These are phyloP conservation scores for Asteroscopus sphinx DNA, from an alignment of 2,888 invertebrate species.

Conservation along the genomic window DNA sequence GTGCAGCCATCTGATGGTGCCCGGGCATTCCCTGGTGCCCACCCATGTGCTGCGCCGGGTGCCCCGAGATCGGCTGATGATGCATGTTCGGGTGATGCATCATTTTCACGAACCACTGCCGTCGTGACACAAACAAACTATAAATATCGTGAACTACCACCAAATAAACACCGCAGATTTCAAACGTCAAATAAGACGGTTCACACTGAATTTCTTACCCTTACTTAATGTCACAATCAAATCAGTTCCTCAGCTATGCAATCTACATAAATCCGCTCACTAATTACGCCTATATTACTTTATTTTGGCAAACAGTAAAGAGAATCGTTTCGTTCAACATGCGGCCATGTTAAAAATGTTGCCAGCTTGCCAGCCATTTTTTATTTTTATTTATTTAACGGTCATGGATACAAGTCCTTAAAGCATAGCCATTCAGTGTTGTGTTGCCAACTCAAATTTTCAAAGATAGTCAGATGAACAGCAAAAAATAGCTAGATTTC, in stretches of 20 bases:
- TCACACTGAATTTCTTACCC: constrained; percentile 79
- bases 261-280: constrained; percentile 82
- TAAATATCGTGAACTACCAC: constrained; percentile 63
- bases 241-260: constrained; percentile 71
- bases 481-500: too few species aligned
- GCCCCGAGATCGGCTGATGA: constrained; percentile 88
- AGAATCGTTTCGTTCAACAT: constrained; percentile 94
- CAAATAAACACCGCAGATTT: constrained; percentile 80
- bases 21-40: constrained; percentile 83
- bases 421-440: too few species aligned
- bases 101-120: constrained; percentile 81
- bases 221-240: constrained; percentile 69
- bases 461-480: too few species aligned
- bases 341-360: constrained; percentile 94
- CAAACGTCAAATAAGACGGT: constrained; percentile 63
- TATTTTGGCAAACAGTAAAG: constrained; percentile 94
- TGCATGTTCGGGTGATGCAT: constrained; percentile 90
- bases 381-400: too few species aligned
- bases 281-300: constrained; percentile 76
- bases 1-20: constrained; percentile 92
- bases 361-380: constrained; percentile 55
- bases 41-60: constrained; percentile 86
- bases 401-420: too few species aligned
- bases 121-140: constrained; percentile 79
- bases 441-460: too few species aligned